Percentiles rank a stretch among this genome's conserved stretches.
Evolutionary conservation across 2,113 vertebrate species (phyloP).

Genomic region (Mormyrus lacerda): DNA sequence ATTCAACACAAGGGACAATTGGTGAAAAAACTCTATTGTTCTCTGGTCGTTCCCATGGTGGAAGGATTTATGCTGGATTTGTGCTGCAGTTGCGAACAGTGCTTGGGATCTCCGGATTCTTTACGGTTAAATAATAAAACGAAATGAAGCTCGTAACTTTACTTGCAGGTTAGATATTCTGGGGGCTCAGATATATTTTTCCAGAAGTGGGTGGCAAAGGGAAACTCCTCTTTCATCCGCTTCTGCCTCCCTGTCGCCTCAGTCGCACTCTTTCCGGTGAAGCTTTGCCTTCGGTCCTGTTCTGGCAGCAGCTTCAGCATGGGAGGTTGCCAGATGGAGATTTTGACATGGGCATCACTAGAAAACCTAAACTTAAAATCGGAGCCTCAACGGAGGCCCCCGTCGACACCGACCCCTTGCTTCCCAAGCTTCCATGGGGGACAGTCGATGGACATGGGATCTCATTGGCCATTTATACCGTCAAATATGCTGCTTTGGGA

Average conservation of each 20-base stretch:
- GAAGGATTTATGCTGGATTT: constrained; percentile 14
- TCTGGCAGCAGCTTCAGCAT: not conserved
- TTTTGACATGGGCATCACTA: not conserved
- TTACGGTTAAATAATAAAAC: not conserved
- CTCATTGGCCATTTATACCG: not conserved
- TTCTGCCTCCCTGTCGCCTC: not conserved
- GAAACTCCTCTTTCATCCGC: not conserved
- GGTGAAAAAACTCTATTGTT: not conserved
- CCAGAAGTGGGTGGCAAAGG: not conserved
- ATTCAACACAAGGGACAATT: constrained; percentile 23
- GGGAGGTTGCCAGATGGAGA: not conserved
- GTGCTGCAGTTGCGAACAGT: constrained; percentile 11
- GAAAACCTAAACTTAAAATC: not conserved
- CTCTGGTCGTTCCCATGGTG: constrained; percentile 9
- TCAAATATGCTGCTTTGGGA: not conserved
- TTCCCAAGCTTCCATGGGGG: not conserved
- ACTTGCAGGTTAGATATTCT: constrained; percentile 13
- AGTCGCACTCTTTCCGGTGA: not conserved
- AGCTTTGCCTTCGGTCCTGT: not conserved
- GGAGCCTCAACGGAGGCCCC: not conserved
- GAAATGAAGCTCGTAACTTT: constrained; percentile 24
- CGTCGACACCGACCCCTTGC: not conserved
- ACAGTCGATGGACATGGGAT: not conserved
- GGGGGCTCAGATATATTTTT: not conserved
- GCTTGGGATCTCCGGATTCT: constrained; percentile 6